Evolutionary conservation across 2,797 vertebrate species (phyloP).

Genomic region (Acrossocheilus fasciatus): DNA sequence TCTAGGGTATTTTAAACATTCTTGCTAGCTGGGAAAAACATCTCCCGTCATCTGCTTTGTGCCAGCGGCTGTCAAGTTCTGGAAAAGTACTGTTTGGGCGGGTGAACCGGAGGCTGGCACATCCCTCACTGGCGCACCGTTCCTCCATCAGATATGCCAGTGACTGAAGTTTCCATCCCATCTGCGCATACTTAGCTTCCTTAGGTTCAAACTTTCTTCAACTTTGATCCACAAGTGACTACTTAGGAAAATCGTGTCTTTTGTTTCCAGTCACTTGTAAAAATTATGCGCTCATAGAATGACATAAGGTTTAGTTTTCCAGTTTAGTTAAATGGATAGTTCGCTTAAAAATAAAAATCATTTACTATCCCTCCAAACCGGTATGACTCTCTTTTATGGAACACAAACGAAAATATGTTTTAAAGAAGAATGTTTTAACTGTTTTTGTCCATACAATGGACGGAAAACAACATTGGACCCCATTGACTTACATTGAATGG

Average conservation of each 20-base stretch:
- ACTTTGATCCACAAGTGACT: slow-evolving; percentile 17
- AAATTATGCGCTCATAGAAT: background rate
- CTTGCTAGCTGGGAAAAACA: background rate
- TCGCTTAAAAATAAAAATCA: background rate
- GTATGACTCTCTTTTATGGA: background rate
- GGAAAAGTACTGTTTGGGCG: slow-evolving; percentile 19
- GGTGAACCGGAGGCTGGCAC: slow-evolving; percentile 10
- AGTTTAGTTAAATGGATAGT: background rate
- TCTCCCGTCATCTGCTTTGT: background rate
- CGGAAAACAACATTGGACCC: background rate
- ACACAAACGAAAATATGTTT: background rate
- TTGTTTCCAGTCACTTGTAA: background rate
- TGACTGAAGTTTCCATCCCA: slow-evolving; percentile 54
- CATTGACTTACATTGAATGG: background rate
- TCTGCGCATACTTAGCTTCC: slow-evolving; percentile 24
- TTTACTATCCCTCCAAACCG: background rate
- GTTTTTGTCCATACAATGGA: background rate
- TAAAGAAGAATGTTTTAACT: background rate
- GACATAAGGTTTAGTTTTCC: background rate
- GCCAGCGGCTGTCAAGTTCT: slow-evolving; percentile 35
- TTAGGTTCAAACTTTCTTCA: slow-evolving; percentile 15
- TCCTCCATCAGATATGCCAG: slow-evolving; percentile 32
- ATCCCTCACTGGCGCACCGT: background rate
- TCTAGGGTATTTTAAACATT: slow-evolving; percentile 32
- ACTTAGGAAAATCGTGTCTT: background rate